Evolutionary conservation across 2,888 invertebrate species (phyloP).

Genomic region (Pecten maximus): DNA sequence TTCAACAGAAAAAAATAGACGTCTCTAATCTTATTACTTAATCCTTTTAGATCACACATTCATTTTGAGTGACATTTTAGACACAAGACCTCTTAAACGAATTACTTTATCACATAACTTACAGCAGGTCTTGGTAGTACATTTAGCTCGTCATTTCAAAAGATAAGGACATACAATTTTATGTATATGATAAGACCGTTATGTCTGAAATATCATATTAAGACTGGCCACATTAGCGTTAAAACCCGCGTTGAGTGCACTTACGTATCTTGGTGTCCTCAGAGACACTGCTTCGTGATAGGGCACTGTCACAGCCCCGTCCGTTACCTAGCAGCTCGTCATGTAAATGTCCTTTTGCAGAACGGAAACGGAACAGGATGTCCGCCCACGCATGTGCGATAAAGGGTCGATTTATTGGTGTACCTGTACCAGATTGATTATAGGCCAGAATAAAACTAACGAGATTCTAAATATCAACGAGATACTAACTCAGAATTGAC

Average conservation of each 20-base stretch:
- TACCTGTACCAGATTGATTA: background rate
- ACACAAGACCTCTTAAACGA: background rate
- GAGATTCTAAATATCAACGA: background rate
- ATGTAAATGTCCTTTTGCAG: background rate
- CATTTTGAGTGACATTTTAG: background rate
- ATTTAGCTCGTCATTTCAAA: background rate
- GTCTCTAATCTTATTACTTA: background rate
- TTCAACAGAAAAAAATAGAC: background rate
- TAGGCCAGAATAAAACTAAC: slow-evolving; percentile 7
- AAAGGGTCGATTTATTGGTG: slow-evolving; percentile 9
- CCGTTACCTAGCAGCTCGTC: background rate
- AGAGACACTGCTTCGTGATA: background rate
- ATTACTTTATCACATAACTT: background rate
- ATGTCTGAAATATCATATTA: background rate
- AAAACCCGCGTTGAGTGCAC: background rate
- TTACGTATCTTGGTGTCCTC: background rate
- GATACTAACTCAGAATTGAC: background rate
- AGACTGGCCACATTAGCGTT: background rate
- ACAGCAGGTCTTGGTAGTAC: background rate
- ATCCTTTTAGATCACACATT: background rate
- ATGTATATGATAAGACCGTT: background rate
- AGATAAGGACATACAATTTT: background rate
- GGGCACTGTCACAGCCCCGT: background rate
- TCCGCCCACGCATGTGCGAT: slow-evolving; percentile 12
- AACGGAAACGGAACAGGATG: slow-evolving; percentile 21